Evolutionary conservation across 1,140 invertebrate species (phyloP).

Genomic region (Drosophila sproati): DNA sequence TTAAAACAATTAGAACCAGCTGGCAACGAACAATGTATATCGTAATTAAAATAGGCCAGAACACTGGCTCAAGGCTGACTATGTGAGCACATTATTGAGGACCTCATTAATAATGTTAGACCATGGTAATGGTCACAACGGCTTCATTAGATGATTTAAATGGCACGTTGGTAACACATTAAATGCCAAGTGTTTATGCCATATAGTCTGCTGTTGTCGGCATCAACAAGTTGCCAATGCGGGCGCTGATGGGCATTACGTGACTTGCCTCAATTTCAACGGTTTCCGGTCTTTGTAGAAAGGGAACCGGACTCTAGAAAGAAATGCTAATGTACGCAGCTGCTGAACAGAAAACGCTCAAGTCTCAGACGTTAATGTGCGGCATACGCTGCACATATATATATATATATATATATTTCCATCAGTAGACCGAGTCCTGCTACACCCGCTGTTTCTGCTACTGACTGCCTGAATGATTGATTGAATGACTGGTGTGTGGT

Average conservation of each 20-base stretch:
- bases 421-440: conserved; percentile 6
- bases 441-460: not conserved
- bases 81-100: conserved; percentile 19
- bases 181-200: conserved; percentile 25
- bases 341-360: not conserved
- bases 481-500: not conserved
- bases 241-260: conserved; percentile 23
- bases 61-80: conserved; percentile 7
- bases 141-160: conserved; percentile 48
- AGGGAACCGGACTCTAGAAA: not conserved
- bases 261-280: conserved; percentile 46
- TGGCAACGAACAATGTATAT: not conserved
- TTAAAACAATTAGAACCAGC: conserved; percentile 27
- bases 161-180: conserved; percentile 25
- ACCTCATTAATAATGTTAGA: conserved; percentile 25
- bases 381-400: conserved; percentile 47
- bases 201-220: conserved; percentile 11
- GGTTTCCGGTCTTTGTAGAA: conserved; percentile 25
- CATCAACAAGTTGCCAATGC: conserved; percentile 49
- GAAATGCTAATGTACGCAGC: conserved; percentile 40
- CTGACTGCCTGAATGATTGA: not conserved
- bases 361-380: conserved; percentile 23
- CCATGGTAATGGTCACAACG: conserved; percentile 19
- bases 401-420: conserved; percentile 13
- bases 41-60: conserved; percentile 37